phyloP scores from a whole-genome alignment of 2,113 vertebrate species.

The Alectura lathami region DNA sequence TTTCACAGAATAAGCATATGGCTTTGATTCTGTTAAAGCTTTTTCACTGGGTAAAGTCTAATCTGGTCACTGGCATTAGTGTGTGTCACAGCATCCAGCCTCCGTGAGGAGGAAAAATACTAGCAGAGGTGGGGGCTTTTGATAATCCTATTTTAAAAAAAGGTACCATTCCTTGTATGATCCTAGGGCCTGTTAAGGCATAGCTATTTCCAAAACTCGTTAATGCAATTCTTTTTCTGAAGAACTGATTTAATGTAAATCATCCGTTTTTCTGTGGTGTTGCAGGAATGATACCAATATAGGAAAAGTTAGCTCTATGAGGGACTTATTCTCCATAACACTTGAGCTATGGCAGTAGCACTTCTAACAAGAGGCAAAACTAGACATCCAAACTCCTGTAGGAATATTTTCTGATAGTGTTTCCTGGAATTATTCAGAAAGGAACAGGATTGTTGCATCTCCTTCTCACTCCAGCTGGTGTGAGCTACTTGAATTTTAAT shows the following conservation, averaged over 20 bases:
- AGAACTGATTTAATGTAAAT: rapidly evolving
- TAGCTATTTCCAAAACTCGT: not conserved
- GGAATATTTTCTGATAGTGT: not conserved
- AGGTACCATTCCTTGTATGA: not conserved
- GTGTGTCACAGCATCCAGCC: not conserved
- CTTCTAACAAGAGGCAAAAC: not conserved
- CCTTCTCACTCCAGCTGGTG: not conserved
- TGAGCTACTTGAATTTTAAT: not conserved
- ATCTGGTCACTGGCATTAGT: not conserved
- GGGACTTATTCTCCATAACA: not conserved
- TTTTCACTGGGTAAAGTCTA: not conserved
- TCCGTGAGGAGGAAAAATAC: not conserved
- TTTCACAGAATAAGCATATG: not conserved
- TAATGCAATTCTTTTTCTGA: not conserved
- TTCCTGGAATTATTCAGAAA: not conserved
- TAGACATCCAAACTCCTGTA: not conserved
- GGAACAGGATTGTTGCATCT: not conserved
- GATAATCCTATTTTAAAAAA: not conserved
- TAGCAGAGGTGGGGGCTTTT: not conserved
- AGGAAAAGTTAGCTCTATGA: not conserved
- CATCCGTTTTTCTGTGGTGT: not conserved
- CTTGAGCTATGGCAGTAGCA: not conserved
- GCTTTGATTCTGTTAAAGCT: not conserved
- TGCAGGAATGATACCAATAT: rapidly evolving
- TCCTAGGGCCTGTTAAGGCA: not conserved